Evolutionary conservation across 2,113 vertebrate species (phyloP), one percentile per base, ranked within the genome.

Genomic region (Leptobrachium leishanense): DNA sequence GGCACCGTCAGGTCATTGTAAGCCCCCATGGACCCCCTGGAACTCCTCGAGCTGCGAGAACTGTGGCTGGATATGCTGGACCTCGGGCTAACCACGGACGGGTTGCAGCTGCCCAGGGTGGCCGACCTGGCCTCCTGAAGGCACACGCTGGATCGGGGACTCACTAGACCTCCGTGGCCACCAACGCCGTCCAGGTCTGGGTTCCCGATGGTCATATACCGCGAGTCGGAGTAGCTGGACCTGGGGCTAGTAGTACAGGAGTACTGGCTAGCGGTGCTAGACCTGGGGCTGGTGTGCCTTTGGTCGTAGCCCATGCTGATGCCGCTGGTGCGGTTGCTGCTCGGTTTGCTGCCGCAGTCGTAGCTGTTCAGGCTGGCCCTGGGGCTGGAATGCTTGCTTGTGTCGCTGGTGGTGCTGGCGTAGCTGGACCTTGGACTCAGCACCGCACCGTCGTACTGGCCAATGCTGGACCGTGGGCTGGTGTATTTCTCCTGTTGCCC

Each of bases 221-320:
- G 86, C 0, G 87, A 92, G 84, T 95, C 93, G 0, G 94, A 94
- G 86, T 93, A 94, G 72, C 93, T 95, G 76, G 93, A 95, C 65
- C 93, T 90, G 20, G 93, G 94, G 77, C 91, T 95, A 81, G 92
- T 89, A 79, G 93, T 92, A 84, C 93, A 93, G 31, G 92, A 94
- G 76, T 94, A 94, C 87, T 93, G 94, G 87, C 95, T 95, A 11
- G 94, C 92, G 46, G 94, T 94, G 86, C 95, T 97, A 46, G 95
- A 94, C 82, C 96, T 91, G 65, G 97, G 95, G 84, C 97, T 98
- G 84, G 88, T 81, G 90, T 97, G 96, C 82, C 96, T 91, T 86
- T 97, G 96, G 90, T 98, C 97, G 88, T 96, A 99, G 83, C 97
- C 97, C 93, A 98, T 93, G 88, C 97, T 99, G 91, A 98, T 97